Percentiles rank a stretch among this genome's conserved stretches.
phyloP scores from a whole-genome alignment of 2,113 vertebrate genomes.

The Chaetops frenatus region DNA sequence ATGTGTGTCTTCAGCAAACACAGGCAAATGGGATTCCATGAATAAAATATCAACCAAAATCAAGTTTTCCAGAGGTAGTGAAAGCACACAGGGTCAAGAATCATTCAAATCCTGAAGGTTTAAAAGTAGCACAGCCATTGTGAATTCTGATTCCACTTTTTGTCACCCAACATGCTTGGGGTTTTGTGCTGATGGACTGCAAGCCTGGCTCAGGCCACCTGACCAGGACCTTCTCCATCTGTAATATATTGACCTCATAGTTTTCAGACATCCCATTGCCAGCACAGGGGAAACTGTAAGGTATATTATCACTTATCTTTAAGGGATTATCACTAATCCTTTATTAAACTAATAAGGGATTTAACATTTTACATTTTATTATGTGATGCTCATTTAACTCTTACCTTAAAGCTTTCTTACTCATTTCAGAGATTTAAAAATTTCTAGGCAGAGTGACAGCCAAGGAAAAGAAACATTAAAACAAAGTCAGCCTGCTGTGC shows the following conservation, averaged over 20 bases:
- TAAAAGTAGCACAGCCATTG: neutral
- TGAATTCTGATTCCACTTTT: neutral
- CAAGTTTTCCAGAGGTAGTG: neutral
- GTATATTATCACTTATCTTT: neutral
- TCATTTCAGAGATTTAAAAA: neutral
- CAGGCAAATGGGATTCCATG: neutral
- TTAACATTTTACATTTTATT: neutral
- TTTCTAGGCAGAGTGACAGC: neutral
- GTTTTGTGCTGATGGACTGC: neutral
- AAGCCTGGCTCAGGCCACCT: neutral
- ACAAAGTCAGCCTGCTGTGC: neutral
- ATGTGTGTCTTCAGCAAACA: neutral
- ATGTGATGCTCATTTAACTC: neutral
- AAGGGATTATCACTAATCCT: no score
- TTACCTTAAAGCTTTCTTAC: neutral
- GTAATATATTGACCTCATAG: neutral
- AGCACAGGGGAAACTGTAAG: neutral
- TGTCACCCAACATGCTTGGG: fast-evolving
- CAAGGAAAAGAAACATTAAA: neutral
- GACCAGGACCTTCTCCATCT: neutral
- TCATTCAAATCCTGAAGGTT: neutral
- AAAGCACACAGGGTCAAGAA: neutral
- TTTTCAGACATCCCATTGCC: neutral
- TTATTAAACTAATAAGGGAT: neutral
- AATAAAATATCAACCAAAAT: neutral